Evolutionary conservation across 2,888 invertebrate species (phyloP), one percentile per base, ranked within the genome.

Genomic region (Allygus modestus): DNA sequence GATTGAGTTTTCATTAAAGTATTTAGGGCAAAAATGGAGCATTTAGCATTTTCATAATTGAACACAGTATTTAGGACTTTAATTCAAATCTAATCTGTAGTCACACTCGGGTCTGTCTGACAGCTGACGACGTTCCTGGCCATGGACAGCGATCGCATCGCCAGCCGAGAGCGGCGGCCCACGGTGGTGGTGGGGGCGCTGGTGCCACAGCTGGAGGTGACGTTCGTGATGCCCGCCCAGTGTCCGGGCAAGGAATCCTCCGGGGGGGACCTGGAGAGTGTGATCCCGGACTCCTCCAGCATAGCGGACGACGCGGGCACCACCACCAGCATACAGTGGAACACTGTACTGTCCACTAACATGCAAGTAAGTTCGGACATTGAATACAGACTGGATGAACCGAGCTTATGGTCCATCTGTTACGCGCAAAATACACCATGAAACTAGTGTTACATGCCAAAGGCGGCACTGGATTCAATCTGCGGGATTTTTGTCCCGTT

Each of bases 181-280:
- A 93, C 94, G 5, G 91, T 97, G 87, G 94, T 94, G 37, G 91
- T 96, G 82, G 97, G 97, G 2, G 93, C 96, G 85, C 93, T 96
- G 86, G 93, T 97, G 85, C 97, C 97, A 20, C 97, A 97, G 89
- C 93, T 96, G 69, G 98, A 98, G 91, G 91, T 98, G 84, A 97
- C 97, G 0, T 93, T 98, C 88, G 96, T 98, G 86, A 96, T 97
- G 93, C 97, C 97, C 46, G 88, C 90, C 20, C 94, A 93, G 90
- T 95, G 94, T 89, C 96, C 96, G 58, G 96, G 96, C 11, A 97
- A 96, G 90, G 97, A 97, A 92, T 96, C 96, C 86, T 96, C 96
- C 83, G 94, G 94, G 85, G 94, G 96, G 83, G 97, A 97, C 91
- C 92, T 96, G 87, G 97, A 97, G 91, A 97, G 96, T 86, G 95